Percentiles rank a stretch among this genome's conserved stretches.
phyloP scores from a whole-genome alignment of 2,888 invertebrate genomes.

The Poecilobothrus nobilitatus region DNA sequence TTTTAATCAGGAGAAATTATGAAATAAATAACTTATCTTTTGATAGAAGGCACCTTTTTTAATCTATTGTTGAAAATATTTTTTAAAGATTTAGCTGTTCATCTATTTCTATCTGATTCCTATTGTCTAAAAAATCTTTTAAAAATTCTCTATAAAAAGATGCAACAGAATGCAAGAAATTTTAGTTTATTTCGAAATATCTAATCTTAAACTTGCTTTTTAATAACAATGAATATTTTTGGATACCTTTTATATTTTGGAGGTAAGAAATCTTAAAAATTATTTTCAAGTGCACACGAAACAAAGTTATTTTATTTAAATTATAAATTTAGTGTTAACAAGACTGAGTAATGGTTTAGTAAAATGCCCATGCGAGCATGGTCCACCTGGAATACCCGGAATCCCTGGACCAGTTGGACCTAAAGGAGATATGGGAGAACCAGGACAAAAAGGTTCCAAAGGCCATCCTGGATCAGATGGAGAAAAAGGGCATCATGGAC shows the following conservation, averaged over 20 bases:
- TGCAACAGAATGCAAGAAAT: not conserved
- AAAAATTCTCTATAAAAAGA: not conserved
- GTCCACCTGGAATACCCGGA: not conserved
- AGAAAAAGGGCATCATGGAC: not conserved
- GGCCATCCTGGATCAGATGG: not conserved
- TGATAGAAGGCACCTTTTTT: too few species aligned
- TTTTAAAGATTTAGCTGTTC: not conserved
- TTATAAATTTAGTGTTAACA: not conserved
- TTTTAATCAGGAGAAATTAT: too few species aligned
- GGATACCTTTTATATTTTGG: not conserved
- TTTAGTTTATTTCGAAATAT: not conserved
- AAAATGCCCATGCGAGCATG: not conserved
- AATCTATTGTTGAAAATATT: too few species aligned
- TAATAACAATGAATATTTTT: not conserved
- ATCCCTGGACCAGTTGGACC: not conserved
- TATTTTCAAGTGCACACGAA: too few species aligned
- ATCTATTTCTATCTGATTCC: not conserved
- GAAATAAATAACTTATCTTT: too few species aligned
- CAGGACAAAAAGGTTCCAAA: not conserved
- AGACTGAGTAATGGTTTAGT: not conserved
- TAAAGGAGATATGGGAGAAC: not conserved
- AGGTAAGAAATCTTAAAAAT: not conserved
- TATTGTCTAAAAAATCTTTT: not conserved
- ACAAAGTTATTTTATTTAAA: too few species aligned
- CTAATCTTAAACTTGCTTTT: not conserved